A percentile compares a stretch with the other conserved stretches of the same genome.
phyloP scores from a whole-genome alignment of 1,140 invertebrate species.

The Onthophagus taurus region DNA sequence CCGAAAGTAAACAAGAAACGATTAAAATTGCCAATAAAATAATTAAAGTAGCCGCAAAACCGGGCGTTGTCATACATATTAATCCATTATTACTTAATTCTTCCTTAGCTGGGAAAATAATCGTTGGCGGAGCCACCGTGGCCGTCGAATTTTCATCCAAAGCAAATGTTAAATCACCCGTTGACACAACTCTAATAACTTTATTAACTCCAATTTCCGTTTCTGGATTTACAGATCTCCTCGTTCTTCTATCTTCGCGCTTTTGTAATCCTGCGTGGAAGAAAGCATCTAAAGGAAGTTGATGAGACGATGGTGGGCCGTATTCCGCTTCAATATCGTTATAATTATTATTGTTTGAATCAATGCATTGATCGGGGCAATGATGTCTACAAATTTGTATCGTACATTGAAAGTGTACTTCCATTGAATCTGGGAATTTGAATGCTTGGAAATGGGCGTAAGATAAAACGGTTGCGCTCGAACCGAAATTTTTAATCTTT shows the following conservation, averaged over 20 bases:
- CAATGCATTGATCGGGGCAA: conserved; percentile 82
- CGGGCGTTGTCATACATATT: conserved; percentile 87
- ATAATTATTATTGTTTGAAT: conserved; percentile 39
- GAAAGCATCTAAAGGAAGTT: conserved; percentile 52
- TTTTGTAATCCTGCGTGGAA: conserved; percentile 51
- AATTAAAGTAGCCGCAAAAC: conserved; percentile 75
- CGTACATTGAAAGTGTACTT: conserved; percentile 92
- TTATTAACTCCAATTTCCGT: conserved; percentile 75
- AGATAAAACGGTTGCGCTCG: conserved; percentile 80
- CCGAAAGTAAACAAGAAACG: conserved; percentile 72
- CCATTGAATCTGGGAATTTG: conserved; percentile 94
- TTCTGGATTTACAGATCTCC: conserved; percentile 54
- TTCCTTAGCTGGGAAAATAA: conserved; percentile 55
- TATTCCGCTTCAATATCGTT: conserved; percentile 56
- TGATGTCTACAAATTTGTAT: conserved; percentile 84
- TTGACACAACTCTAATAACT: conserved; percentile 75
- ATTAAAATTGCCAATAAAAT: conserved; percentile 70
- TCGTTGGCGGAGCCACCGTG: conserved; percentile 48
- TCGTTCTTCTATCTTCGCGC: conserved; percentile 61
- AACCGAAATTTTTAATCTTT: conserved; percentile 92
- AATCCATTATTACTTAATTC: conserved; percentile 45
- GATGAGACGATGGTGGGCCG: conserved; percentile 52
- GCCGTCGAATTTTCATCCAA: conserved; percentile 51
- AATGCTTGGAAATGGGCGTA: conserved; percentile 93
- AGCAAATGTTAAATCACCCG: conserved; percentile 73